Base-by-base conservation (phyloP, 2,888 invertebrate species). In the Sialis fuliginosa region DNA sequence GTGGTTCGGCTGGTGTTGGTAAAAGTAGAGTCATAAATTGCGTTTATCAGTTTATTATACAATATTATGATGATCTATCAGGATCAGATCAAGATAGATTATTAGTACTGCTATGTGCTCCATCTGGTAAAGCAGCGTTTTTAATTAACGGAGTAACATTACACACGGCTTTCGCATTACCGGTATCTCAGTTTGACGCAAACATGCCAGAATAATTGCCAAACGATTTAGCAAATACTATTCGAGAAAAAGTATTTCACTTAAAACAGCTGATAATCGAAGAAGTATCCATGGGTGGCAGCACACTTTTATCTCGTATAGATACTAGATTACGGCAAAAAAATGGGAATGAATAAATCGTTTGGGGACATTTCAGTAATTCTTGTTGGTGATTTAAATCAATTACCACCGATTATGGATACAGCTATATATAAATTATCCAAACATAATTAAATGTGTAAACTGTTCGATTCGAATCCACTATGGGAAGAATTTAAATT, bases 291-390 rank as follows among this genome's bases (percentile, higher is more conserved):
- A 57, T 61, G 58, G 54, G 59, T 6, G 56, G 57, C 4, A 22
- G 22, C 22, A 22, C 22, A 22, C 22, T 22, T 22, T 22, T 22
- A 22, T 22, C 22, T 22, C 22, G 22, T 22, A 22, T 22, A 22
- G 22, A 22, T 22, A 22, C 22, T 22, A 22, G 22, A 22, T 22
- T 22, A 42, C 51, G 8, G 48, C 57, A 62, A 54, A 58, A n/a
- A 58, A 9, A 54, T 53, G 47, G 51, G 52, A n/a, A 49, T 39
- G 13, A 50, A 54, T 42, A 39, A 51, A 50, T 40, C 44, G n/a
- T 61, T 62, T 54, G 60, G 60, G n/a, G 57, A 58, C 10, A 47
- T 58, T 5, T 59, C 58, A 9, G 52, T 61, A 5, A 48, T 62
- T 6, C 52, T 56, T 8, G 53, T 62, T 41, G 62, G 61, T 22